A percentile compares a stretch with the other conserved stretches of the same genome.
These are phyloP conservation scores for Drosophila pseudotakahashii DNA, from an alignment of 2,888 invertebrate species.

Conservation along the genomic window DNA sequence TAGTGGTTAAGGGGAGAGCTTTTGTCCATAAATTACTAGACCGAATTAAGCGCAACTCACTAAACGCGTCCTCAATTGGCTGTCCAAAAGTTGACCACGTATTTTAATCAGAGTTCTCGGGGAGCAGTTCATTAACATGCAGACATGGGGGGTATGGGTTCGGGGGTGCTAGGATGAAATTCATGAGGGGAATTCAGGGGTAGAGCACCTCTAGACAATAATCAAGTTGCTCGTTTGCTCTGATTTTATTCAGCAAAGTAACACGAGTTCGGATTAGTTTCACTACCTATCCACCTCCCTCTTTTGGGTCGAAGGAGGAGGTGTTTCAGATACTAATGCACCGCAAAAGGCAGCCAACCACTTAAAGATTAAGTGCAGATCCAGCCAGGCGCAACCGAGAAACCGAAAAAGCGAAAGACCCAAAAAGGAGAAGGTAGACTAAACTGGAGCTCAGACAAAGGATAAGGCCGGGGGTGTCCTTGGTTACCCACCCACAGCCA, in stretches of 20 bases:
- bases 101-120: constrained; percentile 73
- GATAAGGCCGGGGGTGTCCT: constrained; percentile 34
- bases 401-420: constrained; percentile 28
- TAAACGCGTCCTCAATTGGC: constrained; percentile 77
- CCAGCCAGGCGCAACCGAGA: constrained; percentile 69
- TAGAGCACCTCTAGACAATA: constrained; percentile 56
- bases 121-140: constrained; percentile 68
- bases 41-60: constrained; percentile 79
- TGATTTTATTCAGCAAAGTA: constrained; percentile 69
- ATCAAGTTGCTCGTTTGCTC: constrained; percentile 67
- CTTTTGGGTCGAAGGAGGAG: not conserved
- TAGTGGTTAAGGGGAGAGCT: constrained; percentile 41
- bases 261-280: constrained; percentile 75
- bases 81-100: constrained; percentile 80
- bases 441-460: constrained; percentile 26
- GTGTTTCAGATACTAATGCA: constrained; percentile 59
- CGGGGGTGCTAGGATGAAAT: constrained; percentile 8
- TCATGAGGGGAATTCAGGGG: not conserved
- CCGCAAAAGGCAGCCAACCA: constrained; percentile 73
- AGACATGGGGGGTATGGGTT: constrained; percentile 25
- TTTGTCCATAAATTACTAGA: constrained; percentile 78
- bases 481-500: not conserved
- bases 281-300: constrained; percentile 1
- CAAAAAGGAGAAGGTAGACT: constrained; percentile 8
- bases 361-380: constrained; percentile 77